A percentile compares a stretch with the other conserved stretches of the same genome.
Conservation (phyloP, 2,888 invertebrate species). For the Acleris emargana region DNA sequence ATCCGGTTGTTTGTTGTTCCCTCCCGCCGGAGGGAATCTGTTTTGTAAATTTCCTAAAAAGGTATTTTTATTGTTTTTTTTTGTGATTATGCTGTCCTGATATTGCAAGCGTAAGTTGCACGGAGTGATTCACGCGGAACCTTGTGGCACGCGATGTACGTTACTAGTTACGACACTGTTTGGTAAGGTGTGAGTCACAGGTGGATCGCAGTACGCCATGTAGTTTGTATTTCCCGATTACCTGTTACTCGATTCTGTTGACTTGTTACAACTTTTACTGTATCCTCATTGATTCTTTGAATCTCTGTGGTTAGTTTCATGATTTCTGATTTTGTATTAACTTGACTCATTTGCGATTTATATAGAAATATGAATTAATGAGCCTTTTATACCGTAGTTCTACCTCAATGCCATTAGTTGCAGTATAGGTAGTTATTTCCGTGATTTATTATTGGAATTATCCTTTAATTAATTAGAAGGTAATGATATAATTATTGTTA, state of each 20-base stretch:
- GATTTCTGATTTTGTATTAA: no score
- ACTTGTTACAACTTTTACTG: background rate
- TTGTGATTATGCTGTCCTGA: slow-evolving; percentile 7
- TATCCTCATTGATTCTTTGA: background rate
- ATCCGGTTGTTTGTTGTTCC: slow-evolving; percentile 90
- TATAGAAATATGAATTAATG: no score
- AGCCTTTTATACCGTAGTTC: no score
- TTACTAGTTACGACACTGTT: slow-evolving; percentile 35
- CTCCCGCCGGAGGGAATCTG: slow-evolving; percentile 85
- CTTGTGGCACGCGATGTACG: slow-evolving; percentile 13
- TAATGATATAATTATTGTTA: no score
- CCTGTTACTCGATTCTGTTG: slow-evolving; percentile 18
- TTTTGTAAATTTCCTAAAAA: slow-evolving; percentile 91
- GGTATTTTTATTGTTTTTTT: slow-evolving; percentile 64
- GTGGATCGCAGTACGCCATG: slow-evolving; percentile 23
- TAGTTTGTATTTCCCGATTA: slow-evolving; percentile 21
- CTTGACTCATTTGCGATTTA: no score
- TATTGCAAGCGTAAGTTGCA: slow-evolving; percentile 30
- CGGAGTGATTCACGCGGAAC: slow-evolving; percentile 35
- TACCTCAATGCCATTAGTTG: no score
- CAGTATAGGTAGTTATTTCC: no score
- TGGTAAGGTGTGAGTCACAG: slow-evolving; percentile 30
- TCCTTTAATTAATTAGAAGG: no score
- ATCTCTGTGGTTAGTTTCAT: background rate
- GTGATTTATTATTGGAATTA: no score